Conservation (phyloP, 2,797 vertebrate species). For the Acanthurus leucopareius region DNA sequence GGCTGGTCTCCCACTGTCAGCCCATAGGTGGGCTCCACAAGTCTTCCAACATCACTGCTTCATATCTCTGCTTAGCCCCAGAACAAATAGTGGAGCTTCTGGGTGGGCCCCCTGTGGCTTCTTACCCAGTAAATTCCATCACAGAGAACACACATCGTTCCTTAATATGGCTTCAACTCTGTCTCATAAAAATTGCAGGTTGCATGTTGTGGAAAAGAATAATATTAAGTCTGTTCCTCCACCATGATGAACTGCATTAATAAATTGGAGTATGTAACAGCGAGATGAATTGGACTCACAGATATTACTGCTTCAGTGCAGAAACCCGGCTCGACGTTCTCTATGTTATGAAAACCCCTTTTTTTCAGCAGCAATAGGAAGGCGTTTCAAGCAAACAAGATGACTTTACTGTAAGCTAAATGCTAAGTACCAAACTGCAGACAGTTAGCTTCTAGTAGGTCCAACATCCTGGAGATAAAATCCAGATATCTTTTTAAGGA, state of each 20-base stretch:
- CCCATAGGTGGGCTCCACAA: constrained; percentile 62
- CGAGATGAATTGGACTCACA: constrained; percentile 11
- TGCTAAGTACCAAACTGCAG: background rate
- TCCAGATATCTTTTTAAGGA: background rate
- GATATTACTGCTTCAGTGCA: background rate
- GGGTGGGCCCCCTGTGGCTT: constrained; percentile 60
- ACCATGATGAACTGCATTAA: constrained; percentile 1
- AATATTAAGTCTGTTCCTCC: constrained; percentile 16
- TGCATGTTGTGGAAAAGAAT: constrained; percentile 36
- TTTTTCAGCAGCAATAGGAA: background rate
- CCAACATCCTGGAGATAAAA: background rate
- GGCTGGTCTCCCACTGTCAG: constrained; percentile 48
- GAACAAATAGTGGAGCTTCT: constrained; percentile 53
- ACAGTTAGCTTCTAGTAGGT: background rate
- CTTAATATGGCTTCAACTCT: constrained; percentile 49
- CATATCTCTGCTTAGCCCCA: constrained; percentile 52
- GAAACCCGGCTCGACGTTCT: too few species aligned
- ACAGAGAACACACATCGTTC: constrained; percentile 44
- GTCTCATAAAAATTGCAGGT: constrained; percentile 49
- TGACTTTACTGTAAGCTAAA: background rate
- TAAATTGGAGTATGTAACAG: constrained; percentile 5
- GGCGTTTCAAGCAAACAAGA: background rate
- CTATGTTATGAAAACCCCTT: too few species aligned
- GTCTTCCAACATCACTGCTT: constrained; percentile 48
- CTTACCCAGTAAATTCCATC: constrained; percentile 63